Base-by-base conservation (phyloP, 2,113 vertebrate species). In the Alosa alosa region DNA sequence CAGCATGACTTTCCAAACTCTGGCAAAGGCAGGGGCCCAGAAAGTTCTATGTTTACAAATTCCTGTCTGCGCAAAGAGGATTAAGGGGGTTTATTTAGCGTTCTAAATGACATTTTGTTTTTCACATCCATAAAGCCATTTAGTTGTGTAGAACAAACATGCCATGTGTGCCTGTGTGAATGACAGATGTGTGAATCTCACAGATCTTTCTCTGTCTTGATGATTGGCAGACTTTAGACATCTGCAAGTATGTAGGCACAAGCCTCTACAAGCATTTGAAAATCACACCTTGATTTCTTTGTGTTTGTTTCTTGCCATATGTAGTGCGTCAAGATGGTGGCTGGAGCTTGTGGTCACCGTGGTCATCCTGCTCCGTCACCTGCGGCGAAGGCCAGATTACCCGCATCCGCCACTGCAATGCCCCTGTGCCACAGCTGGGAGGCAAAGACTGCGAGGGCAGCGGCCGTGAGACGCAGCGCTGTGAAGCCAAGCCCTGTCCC, bases 341-440 rank as follows among this genome's bases (percentile, higher is more conserved):
- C 60, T 99, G 98, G 98, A 99, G 98, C 89, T 94, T 99, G 91
- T 99, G 98, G 98, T 99, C 98, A 0, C 98, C 98, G 0, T 99
- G 98, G 98, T 99, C 98, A 0, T 97, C 98, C 1, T 99, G 98
- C 92, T 98, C 98, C 0, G 96, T 97, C 82, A 97, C 97, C 18
- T 99, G 98, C 6, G 98, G 98, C 10, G 88, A 94, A 0, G 98
- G 98, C 85, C 97, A 98, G 81, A 96, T 98, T 92, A 99, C 98
- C 0, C 96, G 97, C 85, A 98, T 99, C 84, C 96, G 98, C 1
- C 97, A 99, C 92, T 99, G 98, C 94, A 99, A 99, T 47, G 96
- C 98, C 6, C 98, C 98, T 0, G 93, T 98, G 45, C 98, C 98
- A 1, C 98, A 99, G 90, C 94, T 99, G 91, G 97, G 97, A 0